These are phyloP conservation scores for Lophotis ruficrista DNA, from an alignment of 2,113 vertebrate genomes.

Conservation along the genomic window DNA sequence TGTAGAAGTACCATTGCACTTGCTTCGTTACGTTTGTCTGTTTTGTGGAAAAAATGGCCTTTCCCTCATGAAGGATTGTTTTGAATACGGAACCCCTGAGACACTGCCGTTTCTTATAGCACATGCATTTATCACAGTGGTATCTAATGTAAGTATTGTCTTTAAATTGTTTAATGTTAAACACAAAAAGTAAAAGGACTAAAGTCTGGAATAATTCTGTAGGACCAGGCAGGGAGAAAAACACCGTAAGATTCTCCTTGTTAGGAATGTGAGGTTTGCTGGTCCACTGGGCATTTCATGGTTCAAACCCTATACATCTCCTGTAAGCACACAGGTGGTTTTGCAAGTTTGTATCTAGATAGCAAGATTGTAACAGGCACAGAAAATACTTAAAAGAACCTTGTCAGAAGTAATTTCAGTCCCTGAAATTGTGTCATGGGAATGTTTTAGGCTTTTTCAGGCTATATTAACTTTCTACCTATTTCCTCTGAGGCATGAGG, in stretches of 20 bases:
- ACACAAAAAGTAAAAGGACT: background rate
- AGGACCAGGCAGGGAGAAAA: background rate
- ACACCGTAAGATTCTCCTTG: background rate
- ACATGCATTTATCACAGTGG: constrained; percentile 98
- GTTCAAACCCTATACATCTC: background rate
- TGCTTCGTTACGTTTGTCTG: constrained; percentile 97
- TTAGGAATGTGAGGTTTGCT: background rate
- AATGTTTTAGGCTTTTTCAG: background rate
- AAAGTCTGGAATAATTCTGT: background rate
- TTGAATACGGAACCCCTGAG: constrained; percentile 92
- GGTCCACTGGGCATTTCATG: background rate
- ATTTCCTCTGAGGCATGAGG: background rate
- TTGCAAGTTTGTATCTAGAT: background rate
- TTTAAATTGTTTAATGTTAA: background rate
- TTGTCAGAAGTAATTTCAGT: background rate
- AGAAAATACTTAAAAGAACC: background rate
- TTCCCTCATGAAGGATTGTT: constrained; percentile 99
- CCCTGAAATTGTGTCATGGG: background rate
- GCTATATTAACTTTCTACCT: background rate
- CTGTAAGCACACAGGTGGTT: background rate
- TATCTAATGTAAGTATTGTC: constrained; percentile 92
- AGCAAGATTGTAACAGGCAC: background rate
- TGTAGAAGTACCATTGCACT: constrained; percentile 96
- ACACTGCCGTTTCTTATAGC: constrained; percentile 96
- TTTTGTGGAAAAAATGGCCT: constrained; percentile 99